Evolutionary conservation across 2,113 vertebrate genomes (phyloP), one percentile per base, ranked within the genome.

Genomic region (Orthonyx spaldingii): DNA sequence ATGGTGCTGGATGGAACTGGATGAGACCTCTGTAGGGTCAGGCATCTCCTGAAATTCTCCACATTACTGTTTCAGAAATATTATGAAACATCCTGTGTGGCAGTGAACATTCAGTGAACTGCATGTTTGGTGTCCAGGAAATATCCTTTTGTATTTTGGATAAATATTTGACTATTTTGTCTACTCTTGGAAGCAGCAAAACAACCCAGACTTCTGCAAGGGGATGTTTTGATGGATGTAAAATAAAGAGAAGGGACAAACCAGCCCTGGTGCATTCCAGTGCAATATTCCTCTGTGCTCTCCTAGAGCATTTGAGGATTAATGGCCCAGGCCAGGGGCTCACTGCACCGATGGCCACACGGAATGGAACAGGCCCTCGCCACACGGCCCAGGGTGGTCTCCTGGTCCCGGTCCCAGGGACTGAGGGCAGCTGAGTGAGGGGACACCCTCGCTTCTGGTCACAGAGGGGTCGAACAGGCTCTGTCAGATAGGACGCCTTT

Each of bases 331-430:
- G 39, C 8, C 33, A 27, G 35, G 42, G 16, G 23, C 64, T 63
- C 28, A 3, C 47, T 20, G 68, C 14, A 8, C n/a, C 1, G 2
- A 6, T 0, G 8, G 30, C 17, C 20, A 7, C 0, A 0, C 1
- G 13, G 66, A 63, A 44, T 0, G 22, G 39, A 80, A 18, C 7
- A 8, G 50, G 22, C 9, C 42, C 57, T 32, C 0, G 0, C 42
- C 26, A 44, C 2, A 1, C 1, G 0, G 39, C 2, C 35, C 50
- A 8, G 46, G 17, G 60, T 28, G 69, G 28, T 56, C 41, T 55
- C 61, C 33, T 15, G 39, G 64, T 69, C 17, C 44, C 3, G 18
- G 7, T 19, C 9, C 26, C 63, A 15, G 55, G 47, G 47, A 11
- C 37, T 9, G 12, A 16, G 33, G 60, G 50, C 63, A 55, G 68